Percentiles rank a stretch among this genome's conserved stretches.
Evolutionary conservation across 1,140 invertebrate species (phyloP).

Genomic region (Archegozetes longisetosus): DNA sequence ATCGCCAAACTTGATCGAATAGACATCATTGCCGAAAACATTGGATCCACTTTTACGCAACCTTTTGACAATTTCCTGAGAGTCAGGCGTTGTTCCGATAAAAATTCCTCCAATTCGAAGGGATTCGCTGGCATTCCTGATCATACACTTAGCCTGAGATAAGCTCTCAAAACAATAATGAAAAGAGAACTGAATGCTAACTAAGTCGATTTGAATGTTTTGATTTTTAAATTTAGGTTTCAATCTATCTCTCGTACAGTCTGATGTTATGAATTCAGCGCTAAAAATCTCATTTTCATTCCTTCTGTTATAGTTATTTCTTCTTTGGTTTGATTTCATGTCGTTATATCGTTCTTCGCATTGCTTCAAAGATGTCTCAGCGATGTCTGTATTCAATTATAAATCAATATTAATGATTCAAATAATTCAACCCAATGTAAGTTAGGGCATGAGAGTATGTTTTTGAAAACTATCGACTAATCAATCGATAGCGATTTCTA

Average conservation of each 20-base stretch:
- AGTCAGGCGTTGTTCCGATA: slow-evolving; percentile 88
- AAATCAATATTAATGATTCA: slow-evolving; percentile 1
- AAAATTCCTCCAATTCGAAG: slow-evolving; percentile 79
- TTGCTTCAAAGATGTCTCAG: slow-evolving; percentile 74
- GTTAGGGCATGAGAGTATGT: not conserved
- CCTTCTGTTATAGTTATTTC: too few species aligned
- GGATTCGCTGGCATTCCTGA: slow-evolving; percentile 77
- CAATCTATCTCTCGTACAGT: slow-evolving; percentile 59
- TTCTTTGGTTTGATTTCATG: slow-evolving; percentile 15
- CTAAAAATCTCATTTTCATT: slow-evolving; percentile 35
- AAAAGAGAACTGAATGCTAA: slow-evolving; percentile 94
- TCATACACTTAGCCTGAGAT: slow-evolving; percentile 76
- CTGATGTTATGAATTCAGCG: slow-evolving; percentile 81
- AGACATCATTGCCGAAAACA: slow-evolving; percentile 73
- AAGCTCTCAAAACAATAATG: slow-evolving; percentile 64
- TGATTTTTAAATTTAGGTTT: slow-evolving; percentile 23
- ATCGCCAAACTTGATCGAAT: slow-evolving; percentile 56
- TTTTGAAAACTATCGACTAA: too few species aligned
- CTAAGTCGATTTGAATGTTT: slow-evolving; percentile 67
- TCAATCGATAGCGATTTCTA: slow-evolving; percentile 11
- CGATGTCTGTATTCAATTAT: slow-evolving; percentile 53
- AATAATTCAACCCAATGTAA: not conserved
- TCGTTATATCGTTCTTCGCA: slow-evolving; percentile 20
- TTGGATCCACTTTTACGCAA: not conserved
- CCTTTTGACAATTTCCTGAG: slow-evolving; percentile 62